These are phyloP conservation scores for Enoplosus armatus DNA, from an alignment of 2,797 vertebrate genomes.

Conservation along the genomic window DNA sequence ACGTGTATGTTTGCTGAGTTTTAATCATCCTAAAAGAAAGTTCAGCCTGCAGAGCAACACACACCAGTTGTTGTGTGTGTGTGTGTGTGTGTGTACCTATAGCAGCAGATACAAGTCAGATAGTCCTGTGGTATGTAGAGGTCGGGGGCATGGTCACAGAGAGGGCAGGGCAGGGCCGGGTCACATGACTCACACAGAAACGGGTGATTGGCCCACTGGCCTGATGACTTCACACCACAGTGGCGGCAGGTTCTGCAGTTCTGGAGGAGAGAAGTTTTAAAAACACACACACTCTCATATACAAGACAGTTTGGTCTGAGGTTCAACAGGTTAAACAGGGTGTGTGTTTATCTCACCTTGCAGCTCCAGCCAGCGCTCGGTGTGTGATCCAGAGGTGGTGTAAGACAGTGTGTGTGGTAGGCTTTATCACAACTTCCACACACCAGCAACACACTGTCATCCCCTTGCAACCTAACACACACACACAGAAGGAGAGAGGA, in stretches of 20 bases:
- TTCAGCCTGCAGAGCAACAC: background rate
- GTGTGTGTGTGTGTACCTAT: constrained; percentile 84
- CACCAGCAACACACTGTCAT: constrained; percentile 92
- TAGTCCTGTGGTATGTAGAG: constrained; percentile 87
- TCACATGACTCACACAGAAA: constrained; percentile 93
- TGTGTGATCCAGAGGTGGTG: constrained; percentile 90
- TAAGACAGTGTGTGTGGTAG: constrained; percentile 95
- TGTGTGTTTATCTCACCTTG: constrained; percentile 67
- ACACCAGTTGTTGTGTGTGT: background rate
- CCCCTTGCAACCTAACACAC: constrained; percentile 88
- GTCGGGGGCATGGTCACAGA: constrained; percentile 89
- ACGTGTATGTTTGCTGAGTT: background rate
- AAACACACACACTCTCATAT: background rate
- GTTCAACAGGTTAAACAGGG: background rate
- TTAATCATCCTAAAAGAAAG: background rate
- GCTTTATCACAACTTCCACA: constrained; percentile 96
- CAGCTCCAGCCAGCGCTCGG: constrained; percentile 93
- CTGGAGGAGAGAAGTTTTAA: constrained; percentile 74
- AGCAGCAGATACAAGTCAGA: constrained; percentile 91
- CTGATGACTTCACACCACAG: constrained; percentile 91
- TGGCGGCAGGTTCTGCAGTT: constrained; percentile 93
- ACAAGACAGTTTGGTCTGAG: background rate
- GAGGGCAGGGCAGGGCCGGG: constrained; percentile 87
- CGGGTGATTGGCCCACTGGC: constrained; percentile 93
- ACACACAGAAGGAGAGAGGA: background rate